Evolutionary conservation across 2,797 vertebrate genomes (phyloP), one percentile per base, ranked within the genome.

Genomic region (Sandelia bainsii): DNA sequence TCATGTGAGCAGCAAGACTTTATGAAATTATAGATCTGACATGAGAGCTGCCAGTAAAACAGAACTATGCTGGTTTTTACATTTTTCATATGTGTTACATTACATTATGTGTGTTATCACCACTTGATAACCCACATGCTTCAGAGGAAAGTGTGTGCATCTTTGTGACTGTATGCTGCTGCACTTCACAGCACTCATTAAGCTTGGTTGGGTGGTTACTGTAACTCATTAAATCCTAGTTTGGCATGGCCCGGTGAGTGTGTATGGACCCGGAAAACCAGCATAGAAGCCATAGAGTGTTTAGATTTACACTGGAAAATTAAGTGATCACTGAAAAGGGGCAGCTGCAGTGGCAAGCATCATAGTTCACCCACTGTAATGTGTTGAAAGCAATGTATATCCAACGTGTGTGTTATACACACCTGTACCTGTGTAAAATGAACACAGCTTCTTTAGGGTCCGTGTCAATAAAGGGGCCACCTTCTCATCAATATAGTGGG

Each of bases 191-290:
- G 64, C 29, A 10, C 58, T 76, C 72, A 81, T 85, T 85, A 85
- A 69, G 75, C 52, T 39, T 46, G 77, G 77, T 79, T 63, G 79
- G 37, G 49, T 77, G 72, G 75, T 79, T 75, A 62, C 72, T 77
- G 77, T 77, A 81, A 84, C 75, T 83, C 84, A 87, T 88, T 85
- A 87, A 86, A 74, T 58, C 23, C 20, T 56, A 39, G 40, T 79
- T 77, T 77, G 48, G 19, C 77, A 75, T 32, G 80, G 61, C 51
- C 80, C 71, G 67, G 27, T 69, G 69, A 22, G 0, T 67, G 64
- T 80, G 76, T 64, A 63, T 64, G 52, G 57, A 77, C 46, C 81
- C 69, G 74, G 81, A 74, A 80, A 81, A 73, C 29, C 52, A 71
- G 51, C 39, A n/a, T 8, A 45, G 53, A 27, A 71, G 29, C 50